phyloP scores from a whole-genome alignment of 2,113 vertebrate genomes.

The Scortum barcoo region DNA sequence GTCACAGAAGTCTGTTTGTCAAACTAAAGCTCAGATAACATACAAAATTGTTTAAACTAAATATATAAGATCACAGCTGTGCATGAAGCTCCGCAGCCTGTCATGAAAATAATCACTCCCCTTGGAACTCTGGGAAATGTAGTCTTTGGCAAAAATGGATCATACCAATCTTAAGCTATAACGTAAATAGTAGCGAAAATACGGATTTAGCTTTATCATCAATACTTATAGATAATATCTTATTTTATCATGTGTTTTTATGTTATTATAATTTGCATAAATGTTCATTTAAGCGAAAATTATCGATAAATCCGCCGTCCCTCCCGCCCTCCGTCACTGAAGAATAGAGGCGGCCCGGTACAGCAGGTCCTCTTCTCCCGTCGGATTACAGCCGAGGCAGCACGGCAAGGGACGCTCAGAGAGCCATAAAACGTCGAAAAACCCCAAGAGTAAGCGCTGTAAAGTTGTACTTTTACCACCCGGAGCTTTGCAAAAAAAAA shows the following conservation, averaged over 20 bases:
- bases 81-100: not conserved
- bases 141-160: slow-evolving; percentile 50
- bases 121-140: slow-evolving; percentile 57
- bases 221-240: fast-evolving
- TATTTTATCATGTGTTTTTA: fast-evolving
- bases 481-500: fast-evolving
- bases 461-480: not conserved
- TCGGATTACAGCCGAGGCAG: slow-evolving; percentile 71
- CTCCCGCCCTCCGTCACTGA: slow-evolving; percentile 12
- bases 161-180: slow-evolving; percentile 54
- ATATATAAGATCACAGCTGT: not conserved
- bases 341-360: slow-evolving; percentile 32
- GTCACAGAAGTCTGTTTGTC: not conserved
- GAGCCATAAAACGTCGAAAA: slow-evolving; percentile 67
- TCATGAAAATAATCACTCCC: not conserved
- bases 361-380: slow-evolving; percentile 62
- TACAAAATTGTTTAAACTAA: not conserved
- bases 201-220: fast-evolving
- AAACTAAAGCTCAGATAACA: not conserved
- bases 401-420: slow-evolving; percentile 7
- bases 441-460: slow-evolving; percentile 68
- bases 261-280: not conserved
- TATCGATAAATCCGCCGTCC: not conserved
- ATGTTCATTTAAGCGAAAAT: fast-evolving
- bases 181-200: not conserved